These are phyloP conservation scores for Ectemnius continuus DNA, from an alignment of 2,888 invertebrate species.

Conservation along the genomic window DNA sequence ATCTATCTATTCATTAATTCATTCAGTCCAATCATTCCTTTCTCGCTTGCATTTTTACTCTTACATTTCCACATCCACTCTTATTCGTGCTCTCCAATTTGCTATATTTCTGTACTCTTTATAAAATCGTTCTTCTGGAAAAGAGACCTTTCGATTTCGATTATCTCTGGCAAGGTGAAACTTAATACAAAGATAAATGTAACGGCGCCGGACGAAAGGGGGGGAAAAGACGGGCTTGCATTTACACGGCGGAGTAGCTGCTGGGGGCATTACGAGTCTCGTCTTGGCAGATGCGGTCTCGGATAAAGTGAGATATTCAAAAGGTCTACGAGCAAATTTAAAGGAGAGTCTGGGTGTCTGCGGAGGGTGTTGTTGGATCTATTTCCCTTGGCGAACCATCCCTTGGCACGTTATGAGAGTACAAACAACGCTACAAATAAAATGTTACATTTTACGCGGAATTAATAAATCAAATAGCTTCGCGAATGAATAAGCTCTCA, in stretches of 20 bases:
- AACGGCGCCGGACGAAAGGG: neutral
- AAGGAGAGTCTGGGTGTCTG: neutral
- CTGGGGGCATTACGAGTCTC: neutral
- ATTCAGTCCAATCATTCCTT: no score
- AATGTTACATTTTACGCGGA: no score
- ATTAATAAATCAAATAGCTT: no score
- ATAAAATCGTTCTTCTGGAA: no score
- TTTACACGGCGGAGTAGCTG: neutral
- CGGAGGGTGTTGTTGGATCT: neutral
- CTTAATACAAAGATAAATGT: neutral
- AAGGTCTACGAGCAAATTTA: neutral
- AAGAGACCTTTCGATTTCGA: neutral
- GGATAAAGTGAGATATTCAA: conserved; percentile 7
- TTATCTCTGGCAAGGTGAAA: neutral
- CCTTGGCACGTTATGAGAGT: no score
- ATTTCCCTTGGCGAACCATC: neutral
- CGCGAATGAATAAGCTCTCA: no score
- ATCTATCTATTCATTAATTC: no score
- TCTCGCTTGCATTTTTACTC: no score
- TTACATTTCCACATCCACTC: no score
- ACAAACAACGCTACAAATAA: no score
- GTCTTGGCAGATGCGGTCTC: conserved; percentile 1
- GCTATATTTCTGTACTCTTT: no score
- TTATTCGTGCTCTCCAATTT: no score
- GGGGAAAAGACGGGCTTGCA: neutral